Base-by-base conservation (phyloP, 1,140 invertebrate genomes). In the Nasonia longicornis region DNA sequence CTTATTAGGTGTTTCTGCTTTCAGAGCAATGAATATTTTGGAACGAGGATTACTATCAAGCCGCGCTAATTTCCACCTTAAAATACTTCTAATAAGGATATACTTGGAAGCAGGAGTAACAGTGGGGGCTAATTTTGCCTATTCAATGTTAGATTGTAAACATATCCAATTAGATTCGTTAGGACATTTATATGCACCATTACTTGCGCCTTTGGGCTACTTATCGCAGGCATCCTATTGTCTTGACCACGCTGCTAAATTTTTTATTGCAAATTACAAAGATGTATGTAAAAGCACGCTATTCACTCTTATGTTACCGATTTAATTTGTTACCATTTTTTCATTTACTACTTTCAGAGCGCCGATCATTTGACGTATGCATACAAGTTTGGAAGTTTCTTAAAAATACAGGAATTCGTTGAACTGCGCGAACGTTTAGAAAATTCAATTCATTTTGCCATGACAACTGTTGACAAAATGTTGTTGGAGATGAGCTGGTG, bases 131-230 rank as follows among this genome's bases (percentile, higher is more conserved):
- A 86, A 90, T 86, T 87, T 87, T 83, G 84, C 85, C 3, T 89
- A 88, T 63, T 81, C 86, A 42, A 85, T 89, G 72, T 90, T 99
- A 87, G 97, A 99, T 86, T 93, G 97, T 73, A 99, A 99, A 91
- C 97, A 98, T 90, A 94, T 99, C 82, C 98, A 99, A 88, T 92
- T 98, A 87, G 97, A 98, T 91, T 97, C 97, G 0, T 91, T 99
- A 85, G 95, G 97, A 73, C 95, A 97, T 91, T 91, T 97, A 76
- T 94, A 97, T 88, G 94, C 93, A 77, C 94, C 94, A 83, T 92
- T 96, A 81, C 91, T 97, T 79, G 91, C 93, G 4, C 90, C 94
- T 70, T 92, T 93, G 29, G 96, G 94, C 8, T 93, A 95, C 70
- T 94, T 95, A 85, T 90, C 92, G 1, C 90, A 94, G 42, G 94